Conservation (phyloP, 2,113 vertebrate genomes). For the Salvelinus sp. region DNA sequence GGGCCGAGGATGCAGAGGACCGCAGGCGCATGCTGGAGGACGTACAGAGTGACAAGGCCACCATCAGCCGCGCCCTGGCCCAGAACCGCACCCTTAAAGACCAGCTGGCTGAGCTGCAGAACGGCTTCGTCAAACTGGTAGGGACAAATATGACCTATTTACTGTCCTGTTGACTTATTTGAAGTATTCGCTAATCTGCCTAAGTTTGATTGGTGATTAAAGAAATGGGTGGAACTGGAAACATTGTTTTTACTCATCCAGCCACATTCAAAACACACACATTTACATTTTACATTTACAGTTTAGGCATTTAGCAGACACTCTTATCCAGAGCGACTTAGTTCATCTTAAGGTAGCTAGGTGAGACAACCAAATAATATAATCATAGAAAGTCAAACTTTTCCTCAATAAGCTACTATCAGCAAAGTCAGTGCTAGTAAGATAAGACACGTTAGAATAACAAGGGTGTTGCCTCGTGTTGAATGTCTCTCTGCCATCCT, state of each 20-base stretch:
- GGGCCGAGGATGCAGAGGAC: conserved; percentile 78
- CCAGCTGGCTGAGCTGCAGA: conserved; percentile 94
- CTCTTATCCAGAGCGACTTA: too few relatives aligned
- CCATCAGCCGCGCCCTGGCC: conserved; percentile 88
- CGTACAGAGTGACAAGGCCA: conserved; percentile 91
- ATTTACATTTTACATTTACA: too few relatives aligned
- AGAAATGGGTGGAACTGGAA: background rate
- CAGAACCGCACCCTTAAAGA: conserved; percentile 94
- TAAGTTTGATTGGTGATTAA: background rate
- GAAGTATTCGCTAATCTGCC: too few relatives aligned
- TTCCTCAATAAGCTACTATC: too few relatives aligned
- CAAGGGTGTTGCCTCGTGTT: background rate
- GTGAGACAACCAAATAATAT: too few relatives aligned
- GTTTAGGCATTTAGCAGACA: too few relatives aligned
- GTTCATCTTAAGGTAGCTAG: too few relatives aligned
- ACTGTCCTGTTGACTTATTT: background rate
- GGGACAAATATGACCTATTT: conserved; percentile 20
- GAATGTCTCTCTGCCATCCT: conserved; percentile 4
- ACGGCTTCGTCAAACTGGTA: conserved; percentile 93
- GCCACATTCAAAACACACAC: background rate
- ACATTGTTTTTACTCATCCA: background rate
- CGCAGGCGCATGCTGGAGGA: conserved; percentile 88
- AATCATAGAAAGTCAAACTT: too few relatives aligned
- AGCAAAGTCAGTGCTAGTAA: too few relatives aligned
- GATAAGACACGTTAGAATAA: too few relatives aligned